Percentiles rank a stretch among this genome's conserved stretches.
Conservation (phyloP, 2,888 invertebrate species). For the Operophtera brumata region DNA sequence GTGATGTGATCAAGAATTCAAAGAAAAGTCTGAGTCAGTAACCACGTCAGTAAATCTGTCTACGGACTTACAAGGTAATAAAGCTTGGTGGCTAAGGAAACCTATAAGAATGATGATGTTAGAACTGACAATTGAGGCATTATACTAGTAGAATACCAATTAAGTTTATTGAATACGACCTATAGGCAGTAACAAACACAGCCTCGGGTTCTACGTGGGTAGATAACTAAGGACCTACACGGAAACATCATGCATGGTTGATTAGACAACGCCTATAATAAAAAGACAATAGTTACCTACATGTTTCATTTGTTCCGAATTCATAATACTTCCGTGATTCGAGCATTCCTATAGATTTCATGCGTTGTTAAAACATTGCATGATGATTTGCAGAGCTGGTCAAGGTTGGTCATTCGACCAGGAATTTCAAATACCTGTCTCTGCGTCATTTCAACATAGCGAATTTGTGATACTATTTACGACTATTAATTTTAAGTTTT, state of each 20-base stretch:
- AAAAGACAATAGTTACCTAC: constrained; percentile 37
- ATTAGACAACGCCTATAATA: constrained; percentile 45
- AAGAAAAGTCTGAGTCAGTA: constrained; percentile 25
- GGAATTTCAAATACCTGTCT: constrained; percentile 15
- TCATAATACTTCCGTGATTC: constrained; percentile 38
- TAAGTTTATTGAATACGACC: constrained; percentile 46
- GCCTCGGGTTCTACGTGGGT: constrained; percentile 72
- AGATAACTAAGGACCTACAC: constrained; percentile 69
- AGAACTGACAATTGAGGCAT: constrained; percentile 44
- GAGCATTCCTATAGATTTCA: constrained; percentile 12
- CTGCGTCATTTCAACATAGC: constrained; percentile 20
- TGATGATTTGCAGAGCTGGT: constrained; percentile 6
- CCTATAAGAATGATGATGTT: constrained; percentile 29
- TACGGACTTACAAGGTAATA: constrained; percentile 21
- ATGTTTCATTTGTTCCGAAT: constrained; percentile 38
- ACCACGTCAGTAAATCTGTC: constrained; percentile 15
- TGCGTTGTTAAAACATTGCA: constrained; percentile 8
- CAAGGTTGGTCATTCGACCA: constrained; percentile 24
- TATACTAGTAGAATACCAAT: constrained; percentile 67
- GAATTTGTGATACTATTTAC: constrained; percentile 12
- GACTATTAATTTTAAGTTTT: background rate
- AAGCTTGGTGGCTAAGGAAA: constrained; percentile 43
- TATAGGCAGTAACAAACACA: constrained; percentile 49
- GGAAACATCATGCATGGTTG: constrained; percentile 58
- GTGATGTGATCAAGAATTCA: constrained; percentile 15